phyloP scores from a whole-genome alignment of 2,797 vertebrate genomes.

The Coregonus ussuriensis region DNA sequence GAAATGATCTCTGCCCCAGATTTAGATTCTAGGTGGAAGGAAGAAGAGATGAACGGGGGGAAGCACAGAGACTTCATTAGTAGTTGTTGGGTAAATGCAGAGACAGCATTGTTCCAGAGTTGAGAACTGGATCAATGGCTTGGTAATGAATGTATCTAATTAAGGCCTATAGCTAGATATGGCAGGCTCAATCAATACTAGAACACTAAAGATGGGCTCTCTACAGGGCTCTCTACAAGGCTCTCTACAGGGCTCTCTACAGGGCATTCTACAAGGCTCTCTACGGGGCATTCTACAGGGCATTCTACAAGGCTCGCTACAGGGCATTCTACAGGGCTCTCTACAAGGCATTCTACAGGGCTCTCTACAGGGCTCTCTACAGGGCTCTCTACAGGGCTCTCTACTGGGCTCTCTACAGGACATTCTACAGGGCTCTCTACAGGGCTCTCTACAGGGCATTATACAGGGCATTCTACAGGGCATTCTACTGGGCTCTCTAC shows the following conservation, averaged over 20 bases:
- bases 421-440: too few species aligned
- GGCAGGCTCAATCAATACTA: background rate
- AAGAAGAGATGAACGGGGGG: too few species aligned
- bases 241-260: background rate
- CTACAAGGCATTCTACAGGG: too few species aligned
- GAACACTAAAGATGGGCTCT: background rate
- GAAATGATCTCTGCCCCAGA: background rate
- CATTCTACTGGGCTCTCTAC: fast-evolving
- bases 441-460: too few species aligned
- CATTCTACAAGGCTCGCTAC: too few species aligned
- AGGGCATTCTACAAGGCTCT: background rate
- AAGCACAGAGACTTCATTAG: slow-evolving; percentile 13
- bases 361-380: too few species aligned
- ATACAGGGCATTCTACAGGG: too few species aligned
- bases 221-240: background rate
- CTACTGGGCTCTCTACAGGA: too few species aligned
- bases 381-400: too few species aligned
- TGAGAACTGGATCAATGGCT: slow-evolving; percentile 41
- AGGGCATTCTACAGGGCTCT: too few species aligned
- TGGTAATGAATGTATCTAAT: slow-evolving; percentile 47
- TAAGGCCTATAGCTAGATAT: slow-evolving; percentile 14
- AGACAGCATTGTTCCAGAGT: slow-evolving; percentile 30
- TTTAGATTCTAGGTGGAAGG: background rate
- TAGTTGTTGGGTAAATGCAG: slow-evolving; percentile 25
- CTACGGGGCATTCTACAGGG: background rate